phyloP scores from a whole-genome alignment of 2,797 vertebrate genomes.

The Dallia pectoralis region DNA sequence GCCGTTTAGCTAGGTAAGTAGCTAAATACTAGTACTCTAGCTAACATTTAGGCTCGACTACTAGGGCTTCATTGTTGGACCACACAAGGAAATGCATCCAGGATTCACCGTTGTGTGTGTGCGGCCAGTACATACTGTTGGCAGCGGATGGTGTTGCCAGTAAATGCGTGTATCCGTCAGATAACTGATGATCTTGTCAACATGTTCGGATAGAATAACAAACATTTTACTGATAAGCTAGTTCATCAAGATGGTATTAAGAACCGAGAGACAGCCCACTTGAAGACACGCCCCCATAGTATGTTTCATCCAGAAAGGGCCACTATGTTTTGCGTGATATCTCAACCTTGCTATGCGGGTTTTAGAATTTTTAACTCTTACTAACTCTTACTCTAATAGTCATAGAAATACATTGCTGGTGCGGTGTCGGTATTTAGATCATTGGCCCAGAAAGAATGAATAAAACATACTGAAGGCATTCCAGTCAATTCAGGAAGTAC shows the following conservation, averaged over 20 bases:
- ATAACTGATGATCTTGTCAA: not conserved
- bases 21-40: not conserved
- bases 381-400: no score
- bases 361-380: no score
- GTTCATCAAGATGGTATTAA: not conserved
- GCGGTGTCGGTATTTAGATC: no score
- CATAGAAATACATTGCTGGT: no score
- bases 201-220: not conserved
- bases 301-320: no score
- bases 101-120: not conserved
- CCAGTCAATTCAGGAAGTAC: no score
- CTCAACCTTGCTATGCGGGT: no score
- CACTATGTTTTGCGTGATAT: no score
- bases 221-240: not conserved
- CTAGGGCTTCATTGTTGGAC: not conserved
- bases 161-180: not conserved
- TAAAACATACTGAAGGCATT: no score
- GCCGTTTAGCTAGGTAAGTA: not conserved
- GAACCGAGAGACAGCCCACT: no score
- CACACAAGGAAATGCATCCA: not conserved
- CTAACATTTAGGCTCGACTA: not conserved
- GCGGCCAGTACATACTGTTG: not conserved
- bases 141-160: not conserved
- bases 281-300: no score
- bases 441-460: no score